Percentiles rank a stretch among this genome's conserved stretches.
Conservation (phyloP, 1,140 invertebrate genomes). For the Diorhabda sublineata region DNA sequence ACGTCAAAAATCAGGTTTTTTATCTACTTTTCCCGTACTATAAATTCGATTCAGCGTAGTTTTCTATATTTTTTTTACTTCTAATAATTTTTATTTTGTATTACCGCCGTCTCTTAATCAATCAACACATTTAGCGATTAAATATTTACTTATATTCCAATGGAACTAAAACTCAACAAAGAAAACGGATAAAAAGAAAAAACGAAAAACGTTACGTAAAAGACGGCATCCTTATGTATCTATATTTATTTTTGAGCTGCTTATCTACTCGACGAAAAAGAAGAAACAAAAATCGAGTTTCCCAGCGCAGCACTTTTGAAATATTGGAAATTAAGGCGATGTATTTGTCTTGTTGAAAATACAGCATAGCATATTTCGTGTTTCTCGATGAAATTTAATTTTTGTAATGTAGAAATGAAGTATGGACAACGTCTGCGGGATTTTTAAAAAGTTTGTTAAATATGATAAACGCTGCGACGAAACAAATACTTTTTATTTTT, state of each 20-base stretch:
- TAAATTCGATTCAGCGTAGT: no score
- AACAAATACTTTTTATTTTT: no score
- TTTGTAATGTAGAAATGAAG: constrained; percentile 16
- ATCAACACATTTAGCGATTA: no score
- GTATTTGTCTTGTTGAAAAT: constrained; percentile 12
- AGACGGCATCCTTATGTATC: constrained; percentile 7
- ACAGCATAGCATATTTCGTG: constrained; percentile 9
- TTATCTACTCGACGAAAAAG: constrained; percentile 14
- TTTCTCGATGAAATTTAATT: constrained; percentile 16
- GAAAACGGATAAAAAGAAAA: neutral
- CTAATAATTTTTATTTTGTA: no score
- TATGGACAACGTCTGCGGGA: constrained; percentile 1
- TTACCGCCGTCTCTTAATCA: no score
- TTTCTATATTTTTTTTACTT: no score
- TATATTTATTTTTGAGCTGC: constrained; percentile 14
- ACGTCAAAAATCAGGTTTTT: no score
- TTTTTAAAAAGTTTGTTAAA: neutral
- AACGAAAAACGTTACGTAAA: neutral
- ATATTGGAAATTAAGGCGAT: constrained; percentile 20
- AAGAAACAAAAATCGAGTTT: neutral
- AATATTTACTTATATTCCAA: no score
- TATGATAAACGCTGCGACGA: neutral
- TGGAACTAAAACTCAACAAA: no score
- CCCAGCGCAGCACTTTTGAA: constrained; percentile 7
- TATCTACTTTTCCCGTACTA: no score